Percentiles rank a stretch among this genome's conserved stretches.
phyloP scores from a whole-genome alignment of 2,113 vertebrate species.

The Thinocorus orbignyianus region DNA sequence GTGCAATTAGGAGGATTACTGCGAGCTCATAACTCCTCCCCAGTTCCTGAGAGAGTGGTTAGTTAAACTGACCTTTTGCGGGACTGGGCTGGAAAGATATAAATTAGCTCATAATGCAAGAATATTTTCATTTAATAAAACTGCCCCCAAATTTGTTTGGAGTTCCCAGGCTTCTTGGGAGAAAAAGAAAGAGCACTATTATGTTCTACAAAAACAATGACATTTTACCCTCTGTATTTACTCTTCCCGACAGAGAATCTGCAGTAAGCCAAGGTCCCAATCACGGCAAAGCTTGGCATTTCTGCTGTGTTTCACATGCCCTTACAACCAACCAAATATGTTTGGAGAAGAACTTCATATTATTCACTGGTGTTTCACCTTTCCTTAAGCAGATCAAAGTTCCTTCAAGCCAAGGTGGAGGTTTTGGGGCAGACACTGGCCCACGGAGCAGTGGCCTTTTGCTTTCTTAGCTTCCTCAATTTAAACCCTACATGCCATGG shows the following conservation, averaged over 20 bases:
- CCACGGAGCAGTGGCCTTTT: accelerated
- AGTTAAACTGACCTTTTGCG: background rate
- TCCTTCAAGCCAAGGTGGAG: too few species aligned
- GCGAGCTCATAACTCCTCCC: background rate
- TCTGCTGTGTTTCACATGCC: background rate
- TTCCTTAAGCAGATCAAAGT: background rate
- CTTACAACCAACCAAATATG: background rate
- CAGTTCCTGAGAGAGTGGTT: slow-evolving; percentile 11
- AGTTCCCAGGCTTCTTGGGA: slow-evolving; percentile 36
- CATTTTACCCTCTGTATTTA: slow-evolving; percentile 56
- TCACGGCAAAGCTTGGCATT: background rate
- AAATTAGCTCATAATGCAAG: background rate
- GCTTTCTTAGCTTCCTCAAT: accelerated
- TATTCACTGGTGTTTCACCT: background rate
- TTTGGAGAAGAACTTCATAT: background rate
- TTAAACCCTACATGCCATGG: accelerated
- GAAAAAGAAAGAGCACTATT: slow-evolving; percentile 23
- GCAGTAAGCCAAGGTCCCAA: background rate
- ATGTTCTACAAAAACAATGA: slow-evolving; percentile 47
- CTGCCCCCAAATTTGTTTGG: slow-evolving; percentile 15
- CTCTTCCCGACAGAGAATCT: slow-evolving; percentile 6
- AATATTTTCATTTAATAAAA: slow-evolving; percentile 63
- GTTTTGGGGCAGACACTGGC: background rate
- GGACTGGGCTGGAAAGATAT: background rate
- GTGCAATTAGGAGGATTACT: slow-evolving; percentile 27